Conservation (phyloP, 2,113 vertebrate genomes). For the Shinisaurus crocodilurus region DNA sequence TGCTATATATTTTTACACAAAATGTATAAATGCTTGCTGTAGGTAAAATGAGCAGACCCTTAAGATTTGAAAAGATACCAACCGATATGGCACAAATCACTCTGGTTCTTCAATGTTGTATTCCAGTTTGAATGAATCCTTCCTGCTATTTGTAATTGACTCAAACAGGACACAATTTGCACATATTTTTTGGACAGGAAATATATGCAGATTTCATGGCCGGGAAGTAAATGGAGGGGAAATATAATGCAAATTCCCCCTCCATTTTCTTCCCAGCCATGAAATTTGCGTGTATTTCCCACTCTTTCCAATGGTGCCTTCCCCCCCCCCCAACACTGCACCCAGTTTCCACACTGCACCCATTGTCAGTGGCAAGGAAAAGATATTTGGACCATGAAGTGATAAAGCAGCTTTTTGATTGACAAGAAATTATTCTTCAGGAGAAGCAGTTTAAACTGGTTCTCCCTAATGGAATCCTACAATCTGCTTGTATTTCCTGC, state of each 20-base stretch:
- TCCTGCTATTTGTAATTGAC: neutral
- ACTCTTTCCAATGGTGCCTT: too few relatives aligned
- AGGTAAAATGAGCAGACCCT: neutral
- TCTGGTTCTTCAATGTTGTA: neutral
- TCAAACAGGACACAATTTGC: neutral
- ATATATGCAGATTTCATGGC: too few relatives aligned
- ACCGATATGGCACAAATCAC: neutral
- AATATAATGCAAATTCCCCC: too few relatives aligned
- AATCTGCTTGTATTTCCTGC: neutral
- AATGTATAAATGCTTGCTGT: neutral
- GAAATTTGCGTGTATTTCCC: too few relatives aligned
- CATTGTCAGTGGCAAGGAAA: too few relatives aligned
- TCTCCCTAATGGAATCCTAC: neutral
- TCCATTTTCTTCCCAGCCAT: too few relatives aligned
- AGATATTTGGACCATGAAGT: neutral
- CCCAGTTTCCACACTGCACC: neutral
- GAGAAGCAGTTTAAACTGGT: neutral
- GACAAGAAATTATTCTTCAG: fast-evolving
- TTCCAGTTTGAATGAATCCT: neutral
- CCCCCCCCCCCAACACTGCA: neutral
- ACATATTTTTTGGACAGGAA: too few relatives aligned
- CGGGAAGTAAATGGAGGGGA: too few relatives aligned
- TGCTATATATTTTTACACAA: neutral
- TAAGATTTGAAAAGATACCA: neutral
- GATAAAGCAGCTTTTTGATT: neutral